Evolutionary conservation across 2,113 vertebrate genomes (phyloP).

Genomic region (Anhinga rufa): DNA sequence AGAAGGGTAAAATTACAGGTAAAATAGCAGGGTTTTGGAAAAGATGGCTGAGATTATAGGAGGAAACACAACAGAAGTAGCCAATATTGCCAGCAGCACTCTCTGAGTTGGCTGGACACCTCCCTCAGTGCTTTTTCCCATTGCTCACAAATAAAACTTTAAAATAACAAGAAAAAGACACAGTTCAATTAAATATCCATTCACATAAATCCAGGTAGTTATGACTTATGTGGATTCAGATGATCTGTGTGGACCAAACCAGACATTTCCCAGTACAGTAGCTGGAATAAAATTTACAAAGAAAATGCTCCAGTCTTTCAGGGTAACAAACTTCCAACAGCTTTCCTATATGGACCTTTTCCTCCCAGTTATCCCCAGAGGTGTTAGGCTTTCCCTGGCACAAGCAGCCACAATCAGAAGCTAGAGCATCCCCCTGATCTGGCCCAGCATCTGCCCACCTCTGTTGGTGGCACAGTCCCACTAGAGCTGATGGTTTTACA

Average conservation of each 20-base stretch:
- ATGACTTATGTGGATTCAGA: rapidly evolving
- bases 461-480: neutral
- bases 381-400: neutral
- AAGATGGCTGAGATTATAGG: neutral
- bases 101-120: neutral
- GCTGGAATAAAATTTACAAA: neutral
- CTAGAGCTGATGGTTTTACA: neutral
- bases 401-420: neutral
- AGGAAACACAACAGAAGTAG: neutral
- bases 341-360: neutral
- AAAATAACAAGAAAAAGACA: neutral
- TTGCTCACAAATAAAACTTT: neutral
- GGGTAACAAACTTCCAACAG: neutral
- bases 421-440: neutral
- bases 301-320: neutral
- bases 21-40: neutral
- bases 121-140: neutral
- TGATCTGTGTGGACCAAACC: neutral
- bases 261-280: neutral
- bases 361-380: neutral
- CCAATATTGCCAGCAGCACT: rapidly evolving
- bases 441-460: neutral
- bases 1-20: neutral
- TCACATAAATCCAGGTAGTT: neutral
- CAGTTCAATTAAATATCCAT: neutral